Conservation (phyloP, 2,113 vertebrate genomes). For the Pseudorasbora parva region DNA sequence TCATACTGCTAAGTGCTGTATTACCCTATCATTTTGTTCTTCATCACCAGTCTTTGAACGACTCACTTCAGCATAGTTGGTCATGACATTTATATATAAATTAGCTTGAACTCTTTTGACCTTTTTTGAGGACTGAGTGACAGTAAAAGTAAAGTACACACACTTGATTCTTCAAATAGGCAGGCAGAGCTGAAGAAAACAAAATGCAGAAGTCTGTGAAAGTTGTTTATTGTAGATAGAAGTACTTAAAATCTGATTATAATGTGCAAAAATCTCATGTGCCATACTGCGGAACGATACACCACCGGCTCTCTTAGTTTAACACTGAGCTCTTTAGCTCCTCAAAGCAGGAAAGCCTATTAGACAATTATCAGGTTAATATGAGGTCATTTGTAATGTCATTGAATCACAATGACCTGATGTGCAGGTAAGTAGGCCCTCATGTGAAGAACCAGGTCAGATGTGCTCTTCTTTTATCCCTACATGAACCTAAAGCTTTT, state of each 20-base stretch:
- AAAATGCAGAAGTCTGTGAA: background rate
- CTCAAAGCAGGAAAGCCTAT: slow-evolving; percentile 52
- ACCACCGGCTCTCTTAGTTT: slow-evolving; percentile 5
- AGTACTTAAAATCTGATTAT: too few relatives aligned
- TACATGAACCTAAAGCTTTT: background rate
- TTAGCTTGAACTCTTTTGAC: background rate
- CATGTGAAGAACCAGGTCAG: background rate
- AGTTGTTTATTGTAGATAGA: background rate
- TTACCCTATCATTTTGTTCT: background rate
- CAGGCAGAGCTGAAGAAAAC: background rate
- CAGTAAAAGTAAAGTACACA: background rate
- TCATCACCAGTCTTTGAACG: background rate
- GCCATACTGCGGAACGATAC: background rate
- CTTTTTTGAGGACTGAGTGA: too few relatives aligned
- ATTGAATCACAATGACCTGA: background rate
- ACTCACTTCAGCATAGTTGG: too few relatives aligned
- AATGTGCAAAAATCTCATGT: too few relatives aligned
- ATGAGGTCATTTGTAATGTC: slow-evolving; percentile 5
- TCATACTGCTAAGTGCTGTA: background rate
- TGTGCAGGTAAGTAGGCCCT: background rate
- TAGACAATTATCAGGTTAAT: slow-evolving; percentile 43
- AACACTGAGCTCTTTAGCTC: slow-evolving; percentile 48
- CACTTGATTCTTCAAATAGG: background rate
- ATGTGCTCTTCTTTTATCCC: background rate
- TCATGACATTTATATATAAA: background rate